A percentile compares a stretch with the other conserved stretches of the same genome.
Conservation (phyloP, 2,888 invertebrate species). For the Tetranychus piercei region DNA sequence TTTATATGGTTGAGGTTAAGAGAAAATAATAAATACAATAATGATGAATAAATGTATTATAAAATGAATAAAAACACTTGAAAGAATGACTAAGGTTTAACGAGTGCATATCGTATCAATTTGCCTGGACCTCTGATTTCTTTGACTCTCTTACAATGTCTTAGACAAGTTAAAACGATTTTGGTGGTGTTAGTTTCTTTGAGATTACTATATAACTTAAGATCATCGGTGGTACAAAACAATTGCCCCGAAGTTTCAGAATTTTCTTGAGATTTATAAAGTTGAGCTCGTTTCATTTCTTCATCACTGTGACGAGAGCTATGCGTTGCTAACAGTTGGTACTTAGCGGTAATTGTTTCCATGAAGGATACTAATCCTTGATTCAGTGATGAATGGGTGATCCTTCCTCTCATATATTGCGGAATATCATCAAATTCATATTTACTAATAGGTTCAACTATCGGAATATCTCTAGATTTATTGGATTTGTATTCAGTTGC, state of each 20-base stretch:
- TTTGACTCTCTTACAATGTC: slow-evolving; percentile 31
- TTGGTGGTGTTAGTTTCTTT: slow-evolving; percentile 30
- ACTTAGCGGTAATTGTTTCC: slow-evolving; percentile 30
- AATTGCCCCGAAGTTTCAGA: slow-evolving; percentile 32
- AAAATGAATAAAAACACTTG: too few relatives aligned
- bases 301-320: slow-evolving; percentile 27
- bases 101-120: slow-evolving; percentile 29
- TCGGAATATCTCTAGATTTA: not conserved
- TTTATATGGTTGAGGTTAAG: not conserved
- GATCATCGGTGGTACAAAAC: slow-evolving; percentile 31
- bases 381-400: slow-evolving; percentile 32
- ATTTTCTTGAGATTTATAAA: slow-evolving; percentile 31
- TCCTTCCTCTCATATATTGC: slow-evolving; percentile 32
- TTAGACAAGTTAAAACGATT: slow-evolving; percentile 30
- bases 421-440: not conserved
- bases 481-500: not conserved
- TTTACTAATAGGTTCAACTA: not conserved
- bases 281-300: slow-evolving; percentile 27
- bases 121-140: slow-evolving; percentile 31
- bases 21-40: too few relatives aligned
- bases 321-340: slow-evolving; percentile 30
- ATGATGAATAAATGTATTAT: too few relatives aligned
- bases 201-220: slow-evolving; percentile 29
- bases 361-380: slow-evolving; percentile 31
- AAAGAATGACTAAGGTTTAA: not conserved